Evolutionary conservation across 2,888 invertebrate species (phyloP).

Genomic region (Oeneis ivallda): DNA sequence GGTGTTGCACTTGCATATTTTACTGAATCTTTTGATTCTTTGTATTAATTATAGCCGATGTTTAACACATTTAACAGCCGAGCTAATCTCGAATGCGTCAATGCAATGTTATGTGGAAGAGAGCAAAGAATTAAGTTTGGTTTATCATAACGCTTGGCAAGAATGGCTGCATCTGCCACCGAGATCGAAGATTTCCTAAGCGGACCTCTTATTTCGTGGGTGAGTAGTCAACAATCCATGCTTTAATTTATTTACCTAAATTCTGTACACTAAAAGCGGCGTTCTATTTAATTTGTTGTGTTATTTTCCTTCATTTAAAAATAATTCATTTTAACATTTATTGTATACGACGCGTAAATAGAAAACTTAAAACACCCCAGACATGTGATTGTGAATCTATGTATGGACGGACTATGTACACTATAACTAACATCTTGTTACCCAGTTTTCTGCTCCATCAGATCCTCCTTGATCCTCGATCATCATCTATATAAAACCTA

Average conservation of each 20-base stretch:
- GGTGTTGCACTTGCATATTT: not conserved
- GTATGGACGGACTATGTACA: too few species aligned
- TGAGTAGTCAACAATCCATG: slow-evolving; percentile 81
- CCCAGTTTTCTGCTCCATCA: too few species aligned
- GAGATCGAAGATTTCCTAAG: slow-evolving; percentile 92
- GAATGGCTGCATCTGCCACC: slow-evolving; percentile 84
- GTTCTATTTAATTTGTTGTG: too few species aligned
- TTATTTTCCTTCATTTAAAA: too few species aligned
- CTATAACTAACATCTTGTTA: too few species aligned
- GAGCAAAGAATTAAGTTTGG: slow-evolving; percentile 58
- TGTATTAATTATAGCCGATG: slow-evolving; percentile 65
- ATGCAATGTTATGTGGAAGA: slow-evolving; percentile 65
- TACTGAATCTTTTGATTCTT: slow-evolving; percentile 43
- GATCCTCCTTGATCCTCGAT: too few species aligned
- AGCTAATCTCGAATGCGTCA: slow-evolving; percentile 51
- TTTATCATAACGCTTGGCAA: slow-evolving; percentile 68
- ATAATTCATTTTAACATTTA: too few species aligned
- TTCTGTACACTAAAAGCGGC: not conserved
- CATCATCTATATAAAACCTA: too few species aligned
- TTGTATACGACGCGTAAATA: too few species aligned
- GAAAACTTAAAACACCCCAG: too few species aligned
- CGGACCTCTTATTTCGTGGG: slow-evolving; percentile 93
- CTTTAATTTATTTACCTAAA: slow-evolving; percentile 35
- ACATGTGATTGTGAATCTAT: too few species aligned
- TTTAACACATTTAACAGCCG: slow-evolving; percentile 53